Base-by-base conservation (phyloP, 2,113 vertebrate species). In the Calypte anna region DNA sequence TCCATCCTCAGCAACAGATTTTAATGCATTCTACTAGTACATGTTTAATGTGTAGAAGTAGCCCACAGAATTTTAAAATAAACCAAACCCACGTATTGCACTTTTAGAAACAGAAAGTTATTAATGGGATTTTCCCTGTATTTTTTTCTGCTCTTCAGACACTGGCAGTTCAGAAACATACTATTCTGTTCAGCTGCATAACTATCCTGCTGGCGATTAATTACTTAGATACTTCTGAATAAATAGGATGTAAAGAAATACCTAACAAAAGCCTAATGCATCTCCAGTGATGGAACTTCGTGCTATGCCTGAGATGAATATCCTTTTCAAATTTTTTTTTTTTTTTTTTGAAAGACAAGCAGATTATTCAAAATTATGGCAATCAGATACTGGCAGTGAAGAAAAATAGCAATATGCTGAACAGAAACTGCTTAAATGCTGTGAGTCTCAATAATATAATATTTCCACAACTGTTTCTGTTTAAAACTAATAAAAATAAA, bases 401-500 rank as follows among this genome's bases (percentile, higher is more conserved):
- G 97, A 96, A 97, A 97, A 97, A 96, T 90, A 95, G 90, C 1
- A 66, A 95, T 84, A 91, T 15, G 86, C 95, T 88, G 88, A 96
- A 94, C 93, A 97, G 97, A 97, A 97, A 96, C 96, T 96, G 97
- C 97, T 97, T 97, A 97, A 97, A 97, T 91, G 91, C 95, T 91
- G 86, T 17, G 3, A 89, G 85, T 92, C 96, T 96, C 6, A 84
- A 96, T 97, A 97, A 97, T 94, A 96, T 91, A 97, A 97, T 97
- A 98, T 98, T 97, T 97, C 94, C 97, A 97, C 98, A 98, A 98
- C 97, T 98, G 98, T 97, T 98, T 97, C 98, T 98, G 97, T 97
- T 98, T 98, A 98, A 98, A 97, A 97, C 97, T 97, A 98, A 98
- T 98, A 97, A 98, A 98, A 97, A 97, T 98, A 98, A 97, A 98